phyloP scores from a whole-genome alignment of 2,888 invertebrate species.

The Tenodera sinensis region DNA sequence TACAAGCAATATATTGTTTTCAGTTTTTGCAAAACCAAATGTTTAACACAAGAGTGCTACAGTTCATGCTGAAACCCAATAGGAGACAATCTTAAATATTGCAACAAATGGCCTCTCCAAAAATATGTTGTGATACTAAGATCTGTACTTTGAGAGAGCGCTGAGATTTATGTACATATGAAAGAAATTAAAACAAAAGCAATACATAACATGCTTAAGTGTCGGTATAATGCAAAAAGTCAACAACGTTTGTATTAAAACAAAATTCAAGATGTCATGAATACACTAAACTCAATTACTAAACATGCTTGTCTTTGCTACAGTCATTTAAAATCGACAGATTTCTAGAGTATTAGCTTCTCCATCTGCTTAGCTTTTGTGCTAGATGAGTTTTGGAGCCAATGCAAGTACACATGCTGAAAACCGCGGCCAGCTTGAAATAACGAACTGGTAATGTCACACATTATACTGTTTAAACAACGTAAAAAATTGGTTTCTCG shows the following conservation, averaged over 20 bases:
- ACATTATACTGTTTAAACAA: background rate
- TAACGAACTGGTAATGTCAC: background rate
- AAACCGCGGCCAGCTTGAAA: background rate
- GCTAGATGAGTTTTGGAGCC: background rate
- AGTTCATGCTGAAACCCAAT: background rate
- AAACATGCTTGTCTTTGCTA: background rate
- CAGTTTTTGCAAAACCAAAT: background rate
- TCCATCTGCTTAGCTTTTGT: background rate
- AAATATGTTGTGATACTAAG: background rate
- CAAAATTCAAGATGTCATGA: background rate
- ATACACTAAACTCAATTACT: background rate
- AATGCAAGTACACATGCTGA: background rate
- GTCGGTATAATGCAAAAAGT: background rate
- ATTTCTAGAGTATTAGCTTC: background rate
- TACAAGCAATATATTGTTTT: background rate
- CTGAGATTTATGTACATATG: background rate
- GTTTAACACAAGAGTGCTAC: background rate
- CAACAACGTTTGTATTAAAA: background rate
- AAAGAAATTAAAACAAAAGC: background rate
- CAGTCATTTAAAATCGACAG: background rate
- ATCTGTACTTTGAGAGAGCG: background rate
- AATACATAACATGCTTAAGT: too few species aligned
- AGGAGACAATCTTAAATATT: background rate
- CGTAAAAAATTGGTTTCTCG: background rate
- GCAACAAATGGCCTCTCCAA: background rate